Percentiles rank a stretch among this genome's conserved stretches.
phyloP scores from a whole-genome alignment of 2,797 vertebrate genomes.

The Lutjanus argentimaculatus region DNA sequence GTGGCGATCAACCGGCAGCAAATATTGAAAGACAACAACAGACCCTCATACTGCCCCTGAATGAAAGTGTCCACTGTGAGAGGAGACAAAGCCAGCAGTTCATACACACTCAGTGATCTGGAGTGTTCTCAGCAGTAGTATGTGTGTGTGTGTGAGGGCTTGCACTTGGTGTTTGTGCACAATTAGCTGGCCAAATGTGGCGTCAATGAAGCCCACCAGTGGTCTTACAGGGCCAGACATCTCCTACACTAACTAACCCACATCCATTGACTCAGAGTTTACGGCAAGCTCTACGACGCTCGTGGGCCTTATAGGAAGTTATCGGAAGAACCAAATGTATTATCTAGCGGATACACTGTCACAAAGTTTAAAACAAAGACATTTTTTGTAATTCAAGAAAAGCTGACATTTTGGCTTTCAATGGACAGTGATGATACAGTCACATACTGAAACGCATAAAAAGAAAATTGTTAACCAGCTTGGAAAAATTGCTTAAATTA shows the following conservation, averaged over 20 bases:
- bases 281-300: background rate
- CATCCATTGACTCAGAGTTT: slow-evolving; percentile 55
- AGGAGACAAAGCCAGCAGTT: slow-evolving; percentile 76
- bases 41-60: slow-evolving; percentile 73
- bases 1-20: slow-evolving; percentile 62
- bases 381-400: background rate
- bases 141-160: slow-evolving; percentile 28
- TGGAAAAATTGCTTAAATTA: too few relatives aligned
- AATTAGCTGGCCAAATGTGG: slow-evolving; percentile 52
- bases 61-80: slow-evolving; percentile 80
- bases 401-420: background rate
- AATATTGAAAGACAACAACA: slow-evolving; percentile 79
- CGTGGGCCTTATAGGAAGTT: slow-evolving; percentile 13
- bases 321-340: background rate
- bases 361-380: background rate
- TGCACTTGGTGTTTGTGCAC: slow-evolving; percentile 30
- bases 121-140: slow-evolving; percentile 77
- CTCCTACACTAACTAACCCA: slow-evolving; percentile 40
- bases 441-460: background rate
- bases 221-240: slow-evolving; percentile 28
- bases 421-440: background rate
- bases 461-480: too few relatives aligned
- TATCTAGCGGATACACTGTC: too few relatives aligned
- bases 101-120: slow-evolving; percentile 75
- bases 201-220: slow-evolving; percentile 79